Base-by-base conservation (phyloP, 2,113 vertebrate genomes). In the Zeus faber region DNA sequence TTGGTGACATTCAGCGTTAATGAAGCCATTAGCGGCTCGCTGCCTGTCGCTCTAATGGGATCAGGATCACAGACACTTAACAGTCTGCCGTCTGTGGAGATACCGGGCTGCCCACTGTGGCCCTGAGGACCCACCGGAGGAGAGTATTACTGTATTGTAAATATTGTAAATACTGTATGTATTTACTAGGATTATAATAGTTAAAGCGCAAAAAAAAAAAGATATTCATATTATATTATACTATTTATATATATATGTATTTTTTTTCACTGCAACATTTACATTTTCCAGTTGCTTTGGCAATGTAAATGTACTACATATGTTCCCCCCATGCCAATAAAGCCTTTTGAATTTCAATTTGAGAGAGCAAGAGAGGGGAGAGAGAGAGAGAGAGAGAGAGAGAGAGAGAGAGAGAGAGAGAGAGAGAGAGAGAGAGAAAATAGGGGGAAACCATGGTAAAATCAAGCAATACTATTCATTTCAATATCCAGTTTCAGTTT, bases 41-140 rank as follows among this genome's bases (percentile, higher is more conserved):
- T 51, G 65, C 54, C 54, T 51, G 65, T 64, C 56, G 49, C 66
- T n/a, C 67, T 83, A 81, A 85, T 79, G 61, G 74, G 75, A 78
- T 80, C 71, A 78, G 67, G 23, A 21, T 49, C 59, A 17, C 53
- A 51, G 40, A 33, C 66, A 58, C 57, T 68, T 57, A 51, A 5
- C 56, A 10, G 33, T 16, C 9, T 29, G 18, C 27, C 51, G 33
- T 55, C 52, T 44, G 45, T 54, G 70, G 31, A 16, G 1, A 22
- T 45, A 55, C 66, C 73, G 29, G 31, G 46, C 37, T n/a, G 2
- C 13, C 24, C 25, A 7, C 16, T 37, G 20, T 31, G 20, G 21
- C 41, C 20, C 40, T 6, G 47, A 65, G 21, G 44, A 58, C 11
- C 35, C 31, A 14, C 37, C 50, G 27, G 33, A 47, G 27, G 54